phyloP scores from a whole-genome alignment of 2,797 vertebrate species.

The Phalanger gymnotis region DNA sequence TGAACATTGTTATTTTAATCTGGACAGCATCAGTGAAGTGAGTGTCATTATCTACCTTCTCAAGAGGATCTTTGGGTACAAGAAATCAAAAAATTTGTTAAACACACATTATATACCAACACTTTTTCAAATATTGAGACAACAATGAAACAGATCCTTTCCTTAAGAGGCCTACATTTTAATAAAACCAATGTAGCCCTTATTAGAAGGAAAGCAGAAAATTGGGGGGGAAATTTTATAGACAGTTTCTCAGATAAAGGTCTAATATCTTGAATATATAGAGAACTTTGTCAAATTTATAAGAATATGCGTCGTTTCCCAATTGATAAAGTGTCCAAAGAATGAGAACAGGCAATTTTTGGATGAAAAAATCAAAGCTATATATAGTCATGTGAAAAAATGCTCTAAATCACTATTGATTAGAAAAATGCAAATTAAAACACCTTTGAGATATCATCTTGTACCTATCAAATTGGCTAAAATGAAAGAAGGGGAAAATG shows the following conservation, averaged over 20 bases:
- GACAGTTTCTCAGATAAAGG: too few species aligned
- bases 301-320: neutral
- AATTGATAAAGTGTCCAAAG: neutral
- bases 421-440: neutral
- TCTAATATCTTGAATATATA: too few species aligned
- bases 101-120: neutral
- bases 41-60: neutral
- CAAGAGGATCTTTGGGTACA: neutral
- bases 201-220: neutral
- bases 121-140: neutral
- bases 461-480: neutral
- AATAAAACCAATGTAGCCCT: neutral
- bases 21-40: neutral
- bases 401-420: neutral
- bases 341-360: neutral
- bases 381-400: neutral
- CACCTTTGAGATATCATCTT: neutral
- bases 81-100: neutral
- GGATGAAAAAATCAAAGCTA: neutral
- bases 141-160: neutral
- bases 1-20: neutral
- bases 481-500: neutral
- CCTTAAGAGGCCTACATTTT: neutral
- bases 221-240: neutral
- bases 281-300: neutral